A percentile compares a stretch with the other conserved stretches of the same genome.
Evolutionary conservation across 2,797 vertebrate genomes (phyloP).

Genomic region (Chloroceryle amazona): DNA sequence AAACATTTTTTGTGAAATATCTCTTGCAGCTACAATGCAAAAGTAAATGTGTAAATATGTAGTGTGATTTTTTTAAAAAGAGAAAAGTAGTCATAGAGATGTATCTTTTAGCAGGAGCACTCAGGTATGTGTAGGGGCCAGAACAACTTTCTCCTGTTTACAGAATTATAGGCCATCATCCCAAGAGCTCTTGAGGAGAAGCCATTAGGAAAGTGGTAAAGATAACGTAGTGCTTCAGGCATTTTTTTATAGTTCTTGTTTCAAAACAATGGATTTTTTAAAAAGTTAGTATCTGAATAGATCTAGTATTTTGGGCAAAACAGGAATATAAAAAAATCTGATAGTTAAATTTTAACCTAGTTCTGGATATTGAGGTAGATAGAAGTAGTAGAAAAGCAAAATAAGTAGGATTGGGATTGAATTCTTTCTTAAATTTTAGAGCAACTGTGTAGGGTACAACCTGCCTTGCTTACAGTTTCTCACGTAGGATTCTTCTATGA

Average conservation of each 20-base stretch:
- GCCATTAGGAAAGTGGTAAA: neutral
- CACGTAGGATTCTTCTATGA: neutral
- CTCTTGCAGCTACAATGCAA: neutral
- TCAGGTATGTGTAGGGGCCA: neutral
- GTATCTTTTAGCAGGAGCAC: neutral
- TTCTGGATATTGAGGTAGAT: neutral
- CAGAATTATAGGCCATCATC: neutral
- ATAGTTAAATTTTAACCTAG: neutral
- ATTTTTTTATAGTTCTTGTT: neutral
- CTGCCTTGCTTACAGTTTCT: neutral
- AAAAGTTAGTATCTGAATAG: neutral
- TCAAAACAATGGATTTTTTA: rapidly evolving
- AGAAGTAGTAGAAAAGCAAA: neutral
- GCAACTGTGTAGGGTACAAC: neutral
- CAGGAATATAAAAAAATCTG: neutral
- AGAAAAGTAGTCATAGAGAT: neutral
- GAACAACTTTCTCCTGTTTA: neutral
- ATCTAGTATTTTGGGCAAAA: neutral
- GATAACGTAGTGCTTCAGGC: neutral
- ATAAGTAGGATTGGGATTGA: neutral
- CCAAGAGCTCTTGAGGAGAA: neutral
- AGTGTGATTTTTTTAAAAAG: neutral
- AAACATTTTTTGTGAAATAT: neutral
- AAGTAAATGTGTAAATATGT: neutral
- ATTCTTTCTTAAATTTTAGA: neutral